phyloP scores from a whole-genome alignment of 2,888 invertebrate genomes.

The Coelopa pilipes region DNA sequence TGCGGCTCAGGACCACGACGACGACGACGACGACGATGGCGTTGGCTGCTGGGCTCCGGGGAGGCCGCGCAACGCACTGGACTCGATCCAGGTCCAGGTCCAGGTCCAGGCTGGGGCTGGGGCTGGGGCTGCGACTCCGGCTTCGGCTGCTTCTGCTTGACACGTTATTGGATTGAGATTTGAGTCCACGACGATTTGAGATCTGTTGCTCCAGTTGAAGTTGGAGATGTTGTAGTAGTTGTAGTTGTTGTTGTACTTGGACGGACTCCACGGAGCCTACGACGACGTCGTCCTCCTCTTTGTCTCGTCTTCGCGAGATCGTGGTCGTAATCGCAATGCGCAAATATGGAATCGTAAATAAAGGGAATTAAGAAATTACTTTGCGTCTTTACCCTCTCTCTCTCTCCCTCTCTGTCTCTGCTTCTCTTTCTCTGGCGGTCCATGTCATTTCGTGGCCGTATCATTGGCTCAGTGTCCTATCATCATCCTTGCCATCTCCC shows the following conservation, averaged over 20 bases:
- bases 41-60: neutral
- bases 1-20: constrained; percentile 37
- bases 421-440: too few species aligned
- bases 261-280: neutral
- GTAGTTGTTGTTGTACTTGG: too few species aligned
- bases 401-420: too few species aligned
- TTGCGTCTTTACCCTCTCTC: neutral
- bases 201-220: neutral
- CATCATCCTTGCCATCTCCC: too few species aligned
- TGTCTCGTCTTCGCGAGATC: neutral
- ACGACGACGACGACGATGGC: neutral
- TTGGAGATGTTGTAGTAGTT: neutral
- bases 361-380: constrained; percentile 15
- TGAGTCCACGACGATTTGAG: neutral
- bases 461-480: too few species aligned
- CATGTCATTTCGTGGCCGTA: too few species aligned
- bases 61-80: too few species aligned
- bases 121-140: neutral
- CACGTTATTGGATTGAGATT: constrained; percentile 22
- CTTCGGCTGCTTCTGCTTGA: constrained; percentile 17
- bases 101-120: neutral
- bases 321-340: neutral
- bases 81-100: too few species aligned
- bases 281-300: neutral
- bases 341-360: constrained; percentile 15